phyloP scores from a whole-genome alignment of 2,113 vertebrate genomes.

The Anthoscopus minutus region DNA sequence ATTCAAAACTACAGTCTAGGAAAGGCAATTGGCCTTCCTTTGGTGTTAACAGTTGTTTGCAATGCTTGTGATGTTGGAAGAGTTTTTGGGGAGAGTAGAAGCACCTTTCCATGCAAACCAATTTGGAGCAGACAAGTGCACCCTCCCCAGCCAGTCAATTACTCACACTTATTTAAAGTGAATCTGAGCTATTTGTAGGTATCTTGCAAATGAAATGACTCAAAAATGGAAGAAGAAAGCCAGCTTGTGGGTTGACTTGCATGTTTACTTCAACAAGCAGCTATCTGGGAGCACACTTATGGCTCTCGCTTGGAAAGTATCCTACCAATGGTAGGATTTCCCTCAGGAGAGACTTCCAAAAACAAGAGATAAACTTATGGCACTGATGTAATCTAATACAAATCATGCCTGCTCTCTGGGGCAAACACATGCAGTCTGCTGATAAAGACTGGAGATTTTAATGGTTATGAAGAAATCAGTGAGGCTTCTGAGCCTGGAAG shows the following conservation, averaged over 20 bases:
- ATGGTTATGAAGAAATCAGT: not conserved
- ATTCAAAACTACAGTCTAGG: not conserved
- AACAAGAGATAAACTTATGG: not conserved
- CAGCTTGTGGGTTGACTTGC: not conserved
- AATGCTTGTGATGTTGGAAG: not conserved
- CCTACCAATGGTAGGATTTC: not conserved
- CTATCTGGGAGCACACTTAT: not conserved
- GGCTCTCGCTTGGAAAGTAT: not conserved
- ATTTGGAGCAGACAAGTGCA: not conserved
- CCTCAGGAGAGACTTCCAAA: not conserved
- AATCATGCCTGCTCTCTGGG: not conserved
- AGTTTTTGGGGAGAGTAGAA: not conserved
- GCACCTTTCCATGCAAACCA: not conserved
- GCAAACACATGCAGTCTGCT: not conserved
- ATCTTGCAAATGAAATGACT: not conserved
- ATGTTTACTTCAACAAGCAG: not conserved
- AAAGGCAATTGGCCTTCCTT: not conserved
- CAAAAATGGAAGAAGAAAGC: not conserved
- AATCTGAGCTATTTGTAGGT: not conserved
- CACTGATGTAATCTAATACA: not conserved
- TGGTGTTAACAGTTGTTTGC: not conserved
- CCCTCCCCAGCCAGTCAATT: not conserved
- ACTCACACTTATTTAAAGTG: not conserved
- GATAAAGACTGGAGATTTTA: not conserved
- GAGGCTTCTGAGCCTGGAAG: not conserved